Evolutionary conservation across 2,113 vertebrate genomes (phyloP), one percentile per base, ranked within the genome.

Genomic region (Etheostoma cragini): DNA sequence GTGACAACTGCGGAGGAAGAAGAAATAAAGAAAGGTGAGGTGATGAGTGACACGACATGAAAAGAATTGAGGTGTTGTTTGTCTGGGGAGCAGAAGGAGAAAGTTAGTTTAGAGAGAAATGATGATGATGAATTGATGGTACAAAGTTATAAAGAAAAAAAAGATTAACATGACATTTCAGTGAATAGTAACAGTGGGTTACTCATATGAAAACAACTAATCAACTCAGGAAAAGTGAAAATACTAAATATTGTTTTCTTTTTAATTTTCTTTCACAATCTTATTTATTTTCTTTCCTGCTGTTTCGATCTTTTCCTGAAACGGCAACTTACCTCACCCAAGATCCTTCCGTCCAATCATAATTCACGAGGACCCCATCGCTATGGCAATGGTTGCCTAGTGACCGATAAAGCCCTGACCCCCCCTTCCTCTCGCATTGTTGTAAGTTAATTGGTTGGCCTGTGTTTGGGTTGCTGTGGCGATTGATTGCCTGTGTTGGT

Each of bases 361-460:
- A 93, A 93, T 95, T 92, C 94, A 92, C 89, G 90, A 94, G 90
- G 94, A 93, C 92, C 92, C 93, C 94, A 93, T 95, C 93, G 91
- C 93, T 94, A 94, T 91, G 93, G 93, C 93, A 92, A 93, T 87
- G 95, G 92, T 95, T 92, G 90, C 94, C 93, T 93, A 94, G 91
- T 91, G 91, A 92, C 90, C 85, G 89, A 94, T 95, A 93, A 94
- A 95, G 94, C 92, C 87, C 93, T 64, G 86, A 92, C 79, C 93
- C 94, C 94, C 94, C 93, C 93, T 91, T 92, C 93, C 93, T 93
- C 93, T 91, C 93, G 75, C 91, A 89, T 92, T 90, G 94, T 94
- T 95, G 95, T 95, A 96, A 95, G 94, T 95, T 95, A 93, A 95
- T 93, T 95, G 93, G 93, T 92, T 94, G 90, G 90, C 92, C 90